A percentile compares a stretch with the other conserved stretches of the same genome.
Conservation (phyloP, 1,140 invertebrate genomes). For the Ditylenchus dipsaci region DNA sequence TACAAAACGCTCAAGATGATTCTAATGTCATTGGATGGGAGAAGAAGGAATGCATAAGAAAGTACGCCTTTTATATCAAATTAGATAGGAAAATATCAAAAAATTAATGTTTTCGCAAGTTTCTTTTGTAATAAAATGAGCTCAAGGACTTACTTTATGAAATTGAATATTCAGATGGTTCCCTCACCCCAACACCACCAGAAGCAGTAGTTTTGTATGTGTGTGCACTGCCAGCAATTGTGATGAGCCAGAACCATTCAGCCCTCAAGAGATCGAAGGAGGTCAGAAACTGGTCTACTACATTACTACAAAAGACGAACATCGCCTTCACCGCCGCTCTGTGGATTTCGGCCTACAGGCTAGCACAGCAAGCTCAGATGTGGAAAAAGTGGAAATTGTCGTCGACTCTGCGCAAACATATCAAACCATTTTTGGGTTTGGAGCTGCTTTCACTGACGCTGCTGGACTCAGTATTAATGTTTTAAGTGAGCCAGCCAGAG, state of each 20-base stretch:
- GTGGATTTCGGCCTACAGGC: neutral
- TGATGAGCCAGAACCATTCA: conserved; percentile 12
- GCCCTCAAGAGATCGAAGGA: neutral
- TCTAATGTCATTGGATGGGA: too few relatives aligned
- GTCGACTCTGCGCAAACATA: conserved; percentile 17
- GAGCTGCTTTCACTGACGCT: conserved; percentile 62
- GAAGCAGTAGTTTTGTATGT: conserved; percentile 18
- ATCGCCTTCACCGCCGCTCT: conserved; percentile 64
- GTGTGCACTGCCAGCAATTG: conserved; percentile 18
- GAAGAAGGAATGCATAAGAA: too few relatives aligned
- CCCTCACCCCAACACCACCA: neutral
- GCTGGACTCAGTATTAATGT: conserved; percentile 58
- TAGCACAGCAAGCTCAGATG: neutral
- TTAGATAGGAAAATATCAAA: too few relatives aligned
- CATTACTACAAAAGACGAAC: conserved; percentile 5
- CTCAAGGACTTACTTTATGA: too few relatives aligned
- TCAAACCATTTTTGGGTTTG: conserved; percentile 60
- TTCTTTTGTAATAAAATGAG: too few relatives aligned
- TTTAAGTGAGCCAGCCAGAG: conserved; percentile 9
- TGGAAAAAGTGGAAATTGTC: conserved; percentile 6
- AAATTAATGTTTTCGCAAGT: too few relatives aligned
- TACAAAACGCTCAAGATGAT: too few relatives aligned
- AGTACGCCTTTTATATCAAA: too few relatives aligned
- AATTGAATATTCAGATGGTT: neutral
- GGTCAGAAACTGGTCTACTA: conserved; percentile 18